Conservation (phyloP, 1,140 invertebrate genomes). For the Venustaconcha ellipsiformis region DNA sequence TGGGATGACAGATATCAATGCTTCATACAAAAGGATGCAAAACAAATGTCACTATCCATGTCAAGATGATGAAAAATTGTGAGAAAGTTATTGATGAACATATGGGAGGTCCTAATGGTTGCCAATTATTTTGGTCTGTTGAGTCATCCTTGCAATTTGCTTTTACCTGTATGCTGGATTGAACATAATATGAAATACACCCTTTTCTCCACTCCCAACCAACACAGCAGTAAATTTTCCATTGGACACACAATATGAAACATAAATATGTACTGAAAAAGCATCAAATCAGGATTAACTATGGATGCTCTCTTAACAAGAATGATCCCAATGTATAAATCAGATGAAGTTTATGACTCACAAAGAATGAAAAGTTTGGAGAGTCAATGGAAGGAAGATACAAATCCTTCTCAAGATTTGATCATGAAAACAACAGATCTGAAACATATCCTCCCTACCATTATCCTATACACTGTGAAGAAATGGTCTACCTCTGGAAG, state of each 20-base stretch:
- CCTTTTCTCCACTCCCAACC: constrained; percentile 9
- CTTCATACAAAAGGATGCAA: not conserved
- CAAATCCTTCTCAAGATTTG: not conserved
- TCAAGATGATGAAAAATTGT: constrained; percentile 12
- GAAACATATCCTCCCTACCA: constrained; percentile 14
- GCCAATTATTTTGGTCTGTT: not conserved
- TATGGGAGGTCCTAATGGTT: constrained; percentile 1
- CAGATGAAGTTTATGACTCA: not conserved
- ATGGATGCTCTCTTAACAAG: not conserved
- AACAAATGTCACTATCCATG: constrained; percentile 10
- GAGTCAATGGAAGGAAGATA: not conserved
- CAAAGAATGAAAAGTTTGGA: not conserved
- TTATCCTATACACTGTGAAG: constrained; percentile 3
- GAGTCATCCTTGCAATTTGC: constrained; percentile 1
- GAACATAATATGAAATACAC: constrained; percentile 5
- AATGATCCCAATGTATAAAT: constrained; percentile 5
- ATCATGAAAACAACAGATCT: not conserved
- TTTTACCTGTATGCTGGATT: constrained; percentile 2
- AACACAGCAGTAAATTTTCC: constrained; percentile 3
- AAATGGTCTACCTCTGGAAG: not conserved
- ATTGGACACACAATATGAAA: constrained; percentile 12
- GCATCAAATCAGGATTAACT: constrained; percentile 1
- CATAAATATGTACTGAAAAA: constrained; percentile 6
- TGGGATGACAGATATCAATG: not conserved
- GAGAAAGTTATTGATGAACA: constrained; percentile 1